Base-by-base conservation (phyloP, 1,140 invertebrate genomes). In the Conopomorpha cramerella region DNA sequence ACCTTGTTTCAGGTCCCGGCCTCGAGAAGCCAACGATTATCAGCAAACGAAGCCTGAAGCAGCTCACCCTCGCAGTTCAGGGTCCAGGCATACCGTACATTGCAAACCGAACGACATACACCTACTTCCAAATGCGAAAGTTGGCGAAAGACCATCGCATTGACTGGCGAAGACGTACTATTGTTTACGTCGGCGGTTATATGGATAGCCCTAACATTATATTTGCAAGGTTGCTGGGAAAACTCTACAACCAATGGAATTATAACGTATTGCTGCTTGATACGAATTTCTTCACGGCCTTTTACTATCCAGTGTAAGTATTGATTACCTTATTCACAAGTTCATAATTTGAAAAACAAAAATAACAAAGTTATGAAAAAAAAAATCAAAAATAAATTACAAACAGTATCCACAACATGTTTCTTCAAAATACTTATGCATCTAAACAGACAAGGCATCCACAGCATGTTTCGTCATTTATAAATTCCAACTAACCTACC, bases 231-330 rank as follows among this genome's bases (percentile, higher is more conserved):
- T 23, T 34, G 0, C 15, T 61, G 1, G 50, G 40, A 0, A 31
- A 16, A 0, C 23, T 32, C 0, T 68, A 68, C 23, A 51, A 43
- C 16, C 40, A 49, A 0, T 29, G 57, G 8, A 55, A 51, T 1
- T 72, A 65, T 18, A 71, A 65, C 11, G 49, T 54, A 1, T 18
- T 65, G 1, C n/a, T 63, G 16, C 35, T 71, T 25, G 59, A 67
- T 26, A 60, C 53, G 0, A 56, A 59, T 27, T 30, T 8, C 12
- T 71, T 67, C 30, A 60, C 59, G 0, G 49, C 51, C 3, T 41
- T 51, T 30, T 46, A 56, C 10, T 70, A 66, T 49, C 51, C 60
- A 1, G 8, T 55, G 65, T 70, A 34, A 62, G 54, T 47, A 29
- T 23, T 23, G 10, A 10, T 4, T 10, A 23, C 10, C 4, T 23